phyloP scores from a whole-genome alignment of 2,888 invertebrate species.

The Drosophila paramelanica region DNA sequence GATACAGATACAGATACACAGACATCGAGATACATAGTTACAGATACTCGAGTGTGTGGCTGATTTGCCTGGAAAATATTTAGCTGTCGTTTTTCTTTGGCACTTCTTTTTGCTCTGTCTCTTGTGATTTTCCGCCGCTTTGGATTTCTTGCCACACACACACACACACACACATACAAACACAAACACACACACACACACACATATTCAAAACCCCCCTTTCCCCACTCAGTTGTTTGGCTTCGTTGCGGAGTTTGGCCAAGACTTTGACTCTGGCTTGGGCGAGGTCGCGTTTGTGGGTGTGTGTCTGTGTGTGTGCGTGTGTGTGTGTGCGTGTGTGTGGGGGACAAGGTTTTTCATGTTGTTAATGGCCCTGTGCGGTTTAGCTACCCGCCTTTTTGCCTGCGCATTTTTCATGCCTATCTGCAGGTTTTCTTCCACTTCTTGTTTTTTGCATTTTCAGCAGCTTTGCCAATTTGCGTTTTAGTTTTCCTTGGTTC shows the following conservation, averaged over 20 bases:
- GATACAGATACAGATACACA: constrained; percentile 26
- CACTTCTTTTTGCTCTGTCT: constrained; percentile 47
- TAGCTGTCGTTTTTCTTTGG: constrained; percentile 57
- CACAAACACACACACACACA: no score
- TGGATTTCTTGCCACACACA: constrained; percentile 41
- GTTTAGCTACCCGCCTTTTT: constrained; percentile 27
- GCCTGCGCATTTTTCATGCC: constrained; percentile 25
- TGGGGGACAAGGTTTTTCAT: constrained; percentile 70
- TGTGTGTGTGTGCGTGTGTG: constrained; percentile 21
- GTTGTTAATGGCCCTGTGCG: constrained; percentile 65
- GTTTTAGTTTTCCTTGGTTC: constrained; percentile 23
- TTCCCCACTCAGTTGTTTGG: constrained; percentile 54
- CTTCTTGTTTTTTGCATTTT: background rate
- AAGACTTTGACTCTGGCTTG: constrained; percentile 54
- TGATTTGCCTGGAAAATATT: constrained; percentile 46
- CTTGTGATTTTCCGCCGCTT: constrained; percentile 66
- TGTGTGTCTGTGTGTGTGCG: constrained; percentile 16
- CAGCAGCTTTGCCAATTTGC: constrained; percentile 29
- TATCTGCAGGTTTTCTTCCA: constrained; percentile 3
- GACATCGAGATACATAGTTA: constrained; percentile 33
- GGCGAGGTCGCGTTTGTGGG: constrained; percentile 65
- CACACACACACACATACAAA: no score
- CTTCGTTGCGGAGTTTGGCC: constrained; percentile 49
- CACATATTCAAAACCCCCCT: background rate
- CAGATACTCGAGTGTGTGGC: constrained; percentile 30